These are phyloP conservation scores for Trypoxylus dichotomus DNA, from an alignment of 1,140 invertebrate species.

Conservation along the genomic window DNA sequence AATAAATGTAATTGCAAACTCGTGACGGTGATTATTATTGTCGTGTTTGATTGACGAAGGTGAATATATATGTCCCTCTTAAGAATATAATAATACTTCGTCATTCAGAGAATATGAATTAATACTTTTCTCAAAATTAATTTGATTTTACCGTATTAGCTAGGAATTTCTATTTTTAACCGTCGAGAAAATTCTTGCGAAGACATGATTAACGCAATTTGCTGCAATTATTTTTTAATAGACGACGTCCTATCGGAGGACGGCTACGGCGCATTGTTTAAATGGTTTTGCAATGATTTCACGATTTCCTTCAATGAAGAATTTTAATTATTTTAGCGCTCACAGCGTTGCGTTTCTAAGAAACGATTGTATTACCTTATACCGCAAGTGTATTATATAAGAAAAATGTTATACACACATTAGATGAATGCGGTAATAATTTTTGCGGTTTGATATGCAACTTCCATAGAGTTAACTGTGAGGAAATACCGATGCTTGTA, in stretches of 20 bases:
- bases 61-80: too few relatives aligned
- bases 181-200: neutral
- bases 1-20: too few relatives aligned
- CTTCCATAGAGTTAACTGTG: too few relatives aligned
- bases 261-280: neutral
- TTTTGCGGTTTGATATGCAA: neutral
- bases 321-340: constrained; percentile 17
- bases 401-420: constrained; percentile 24
- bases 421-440: constrained; percentile 33
- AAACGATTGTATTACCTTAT: neutral
- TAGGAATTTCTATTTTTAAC: neutral
- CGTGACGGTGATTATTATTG: too few relatives aligned
- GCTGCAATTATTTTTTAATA: constrained; percentile 13
- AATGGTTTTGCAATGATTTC: constrained; percentile 10
- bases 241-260: neutral
- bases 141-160: neutral
- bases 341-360: neutral
- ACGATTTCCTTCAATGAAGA: constrained; percentile 9
- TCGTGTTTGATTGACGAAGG: too few relatives aligned
- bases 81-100: neutral
- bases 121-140: neutral
- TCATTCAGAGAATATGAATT: neutral
- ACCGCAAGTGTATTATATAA: neutral
- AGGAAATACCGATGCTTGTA: too few relatives aligned
- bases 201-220: constrained; percentile 12